Evolutionary conservation across 2,113 vertebrate genomes (phyloP), one percentile per base, ranked within the genome.

Genomic region (Dendropsophus ebraccatus): DNA sequence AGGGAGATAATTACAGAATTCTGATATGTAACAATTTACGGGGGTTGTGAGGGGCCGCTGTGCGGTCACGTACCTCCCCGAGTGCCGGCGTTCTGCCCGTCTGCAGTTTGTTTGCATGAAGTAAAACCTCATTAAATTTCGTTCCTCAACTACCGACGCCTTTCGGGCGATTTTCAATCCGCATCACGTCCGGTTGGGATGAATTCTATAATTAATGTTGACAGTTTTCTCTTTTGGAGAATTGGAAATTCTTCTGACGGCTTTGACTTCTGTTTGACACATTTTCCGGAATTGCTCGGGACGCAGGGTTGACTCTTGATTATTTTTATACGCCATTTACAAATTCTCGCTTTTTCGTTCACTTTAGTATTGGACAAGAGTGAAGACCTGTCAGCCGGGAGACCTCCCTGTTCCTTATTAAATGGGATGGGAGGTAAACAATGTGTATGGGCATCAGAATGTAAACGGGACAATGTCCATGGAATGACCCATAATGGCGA

Each of bases 181-280:
- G 14, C 74, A 69, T 78, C 60, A 52, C 62, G 32, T 77, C 65
- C 62, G 37, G 30, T 9, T 25, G 28, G n/a, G 25, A 32, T 54
- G 74, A 78, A 50, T 85, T 79, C 30, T 78, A 69, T 85, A 85
- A 85, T 85, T 78, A 85, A 77, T 84, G 83, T 62, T 62, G 73
- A 62, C 58, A 85, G 83, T 65, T 85, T 67, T 78, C 14, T 16
- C 56, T 77, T 77, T 69, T 79, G 58, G 74, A 79, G 60, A 78
- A 78, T 52, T 52, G 50, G 65, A 69, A 69, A 78, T 77, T 30
- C 35, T 52, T 85, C 28, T 56, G 83, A 84, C 73, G 17, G 45
- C 47, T 67, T 8, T 37, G 74, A 84, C 45, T 65, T 62, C 17
- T 76, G 41, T 62, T 84, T 77, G 56, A 85, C 74, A 78, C 74